Conservation (phyloP, 2,888 invertebrate genomes). For the Drosophila cognata region DNA sequence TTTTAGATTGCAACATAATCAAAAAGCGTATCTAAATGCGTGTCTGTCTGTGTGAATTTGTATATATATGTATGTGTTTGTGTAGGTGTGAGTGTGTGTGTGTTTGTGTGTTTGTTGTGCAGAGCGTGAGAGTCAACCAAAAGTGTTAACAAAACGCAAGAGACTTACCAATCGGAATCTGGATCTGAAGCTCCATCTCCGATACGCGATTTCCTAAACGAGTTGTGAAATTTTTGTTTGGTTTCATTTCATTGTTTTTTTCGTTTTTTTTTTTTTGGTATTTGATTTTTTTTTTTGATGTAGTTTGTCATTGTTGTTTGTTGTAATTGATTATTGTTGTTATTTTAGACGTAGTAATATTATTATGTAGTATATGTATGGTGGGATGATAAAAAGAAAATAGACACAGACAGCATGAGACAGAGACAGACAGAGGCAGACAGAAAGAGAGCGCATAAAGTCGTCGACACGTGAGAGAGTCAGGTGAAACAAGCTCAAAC, state of each 20-base stretch:
- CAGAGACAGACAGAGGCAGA: constrained; percentile 9
- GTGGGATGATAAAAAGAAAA: constrained; percentile 18
- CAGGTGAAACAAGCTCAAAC: constrained; percentile 2
- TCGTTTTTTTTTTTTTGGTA: constrained; percentile 8
- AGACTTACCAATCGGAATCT: constrained; percentile 84
- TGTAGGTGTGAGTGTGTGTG: constrained; percentile 10
- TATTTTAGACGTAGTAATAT: constrained; percentile 13
- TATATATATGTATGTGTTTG: neutral
- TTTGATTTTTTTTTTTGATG: constrained; percentile 22
- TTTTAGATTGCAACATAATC: constrained; percentile 51
- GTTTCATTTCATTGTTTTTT: constrained; percentile 41
- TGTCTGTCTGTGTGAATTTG: constrained; percentile 8
- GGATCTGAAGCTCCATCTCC: constrained; percentile 84
- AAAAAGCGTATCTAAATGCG: constrained; percentile 51
- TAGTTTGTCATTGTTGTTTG: constrained; percentile 16
- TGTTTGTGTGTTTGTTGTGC: constrained; percentile 40
- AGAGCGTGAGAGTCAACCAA: constrained; percentile 49
- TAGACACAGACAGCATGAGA: neutral
- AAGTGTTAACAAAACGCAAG: constrained; percentile 50
- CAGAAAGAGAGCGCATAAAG: neutral
- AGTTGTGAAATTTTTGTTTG: constrained; percentile 74
- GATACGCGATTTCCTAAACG: constrained; percentile 84
- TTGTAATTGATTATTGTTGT: constrained; percentile 31
- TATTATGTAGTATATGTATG: constrained; percentile 15
- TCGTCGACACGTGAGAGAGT: neutral